These are phyloP conservation scores for Augochlora pura DNA, from an alignment of 1,140 invertebrate species.

Conservation along the genomic window DNA sequence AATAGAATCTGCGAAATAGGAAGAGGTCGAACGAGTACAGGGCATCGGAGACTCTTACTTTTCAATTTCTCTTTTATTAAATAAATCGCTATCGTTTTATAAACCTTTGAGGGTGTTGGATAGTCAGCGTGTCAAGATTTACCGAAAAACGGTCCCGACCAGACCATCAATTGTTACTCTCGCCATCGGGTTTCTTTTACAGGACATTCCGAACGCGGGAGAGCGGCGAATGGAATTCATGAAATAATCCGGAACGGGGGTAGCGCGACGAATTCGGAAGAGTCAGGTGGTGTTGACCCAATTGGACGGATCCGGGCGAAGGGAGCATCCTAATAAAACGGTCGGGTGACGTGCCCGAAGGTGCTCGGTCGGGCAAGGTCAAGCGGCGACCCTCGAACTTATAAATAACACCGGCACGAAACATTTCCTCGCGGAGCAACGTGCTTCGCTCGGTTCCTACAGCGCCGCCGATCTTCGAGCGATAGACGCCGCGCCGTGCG, in stretches of 20 bases:
- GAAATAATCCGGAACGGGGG: not conserved
- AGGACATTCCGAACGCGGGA: too few relatives aligned
- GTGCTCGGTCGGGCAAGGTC: slow-evolving; percentile 71
- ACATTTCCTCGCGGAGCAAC: slow-evolving; percentile 32
- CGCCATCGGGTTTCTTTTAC: too few relatives aligned
- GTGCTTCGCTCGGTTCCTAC: not conserved
- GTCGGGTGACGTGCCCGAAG: slow-evolving; percentile 60
- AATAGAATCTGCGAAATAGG: too few relatives aligned
- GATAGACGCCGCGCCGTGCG: slow-evolving; percentile 1
- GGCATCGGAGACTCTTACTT: too few relatives aligned
- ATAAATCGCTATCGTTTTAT: too few relatives aligned
- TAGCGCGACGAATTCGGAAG: slow-evolving; percentile 28
- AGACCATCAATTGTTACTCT: too few relatives aligned
- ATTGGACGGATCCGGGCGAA: slow-evolving; percentile 56
- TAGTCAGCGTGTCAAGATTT: too few relatives aligned
- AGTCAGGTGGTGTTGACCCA: slow-evolving; percentile 62
- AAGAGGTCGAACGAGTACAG: too few relatives aligned
- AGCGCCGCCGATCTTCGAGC: slow-evolving; percentile 1
- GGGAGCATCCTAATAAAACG: slow-evolving; percentile 57
- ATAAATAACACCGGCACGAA: slow-evolving; percentile 66
- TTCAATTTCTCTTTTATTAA: too few relatives aligned
- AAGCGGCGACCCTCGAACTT: slow-evolving; percentile 72
- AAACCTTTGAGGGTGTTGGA: too few relatives aligned
- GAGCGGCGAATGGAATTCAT: too few relatives aligned
- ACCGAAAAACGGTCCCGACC: too few relatives aligned